phyloP scores from a whole-genome alignment of 2,113 vertebrate species.

The Chloroceryle aenea region DNA sequence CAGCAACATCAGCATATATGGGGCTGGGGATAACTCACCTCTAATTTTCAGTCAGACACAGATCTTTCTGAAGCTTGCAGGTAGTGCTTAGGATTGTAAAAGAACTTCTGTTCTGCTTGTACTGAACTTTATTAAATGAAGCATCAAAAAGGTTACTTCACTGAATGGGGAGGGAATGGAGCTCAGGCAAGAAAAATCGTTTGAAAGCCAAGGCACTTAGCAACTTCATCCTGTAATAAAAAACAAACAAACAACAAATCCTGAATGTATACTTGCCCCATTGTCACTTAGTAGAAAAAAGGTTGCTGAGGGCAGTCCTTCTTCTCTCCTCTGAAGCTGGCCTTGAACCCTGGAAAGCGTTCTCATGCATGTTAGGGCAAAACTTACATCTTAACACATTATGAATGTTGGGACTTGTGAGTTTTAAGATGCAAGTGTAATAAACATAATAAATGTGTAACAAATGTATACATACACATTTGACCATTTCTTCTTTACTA shows the following conservation, averaged over 20 bases:
- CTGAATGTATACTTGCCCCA: neutral
- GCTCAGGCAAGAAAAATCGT: neutral
- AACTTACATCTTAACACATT: neutral
- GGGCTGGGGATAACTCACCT: neutral
- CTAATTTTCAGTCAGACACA: neutral
- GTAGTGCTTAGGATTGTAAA: neutral
- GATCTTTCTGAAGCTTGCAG: neutral
- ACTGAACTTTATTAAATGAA: neutral
- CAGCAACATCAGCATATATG: fast-evolving
- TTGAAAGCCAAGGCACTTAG: neutral
- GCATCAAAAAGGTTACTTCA: neutral
- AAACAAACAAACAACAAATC: neutral
- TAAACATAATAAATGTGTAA: neutral
- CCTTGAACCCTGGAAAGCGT: neutral
- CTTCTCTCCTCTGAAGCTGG: neutral
- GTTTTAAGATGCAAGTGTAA: neutral
- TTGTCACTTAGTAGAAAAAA: neutral
- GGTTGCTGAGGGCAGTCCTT: neutral
- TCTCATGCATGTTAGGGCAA: neutral
- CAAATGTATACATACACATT: neutral
- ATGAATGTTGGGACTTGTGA: neutral
- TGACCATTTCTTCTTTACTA: neutral
- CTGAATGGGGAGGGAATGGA: neutral
- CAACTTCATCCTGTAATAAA: neutral
- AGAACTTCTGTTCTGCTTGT: neutral